phyloP scores from a whole-genome alignment of 2,797 vertebrate genomes.

The Halcyon badia region DNA sequence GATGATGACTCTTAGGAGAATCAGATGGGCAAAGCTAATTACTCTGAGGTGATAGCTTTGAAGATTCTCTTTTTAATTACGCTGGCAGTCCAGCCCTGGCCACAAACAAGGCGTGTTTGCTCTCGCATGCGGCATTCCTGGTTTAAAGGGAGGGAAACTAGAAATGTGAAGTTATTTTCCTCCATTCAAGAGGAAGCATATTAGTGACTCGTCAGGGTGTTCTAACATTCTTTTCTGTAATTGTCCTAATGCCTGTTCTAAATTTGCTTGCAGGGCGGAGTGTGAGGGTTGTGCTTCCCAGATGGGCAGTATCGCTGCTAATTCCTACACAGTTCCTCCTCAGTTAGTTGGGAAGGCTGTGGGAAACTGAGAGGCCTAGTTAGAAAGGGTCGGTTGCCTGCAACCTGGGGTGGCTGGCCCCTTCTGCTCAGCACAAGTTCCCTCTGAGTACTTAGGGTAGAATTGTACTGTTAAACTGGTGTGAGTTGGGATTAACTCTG shows the following conservation, averaged over 20 bases:
- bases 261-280: not conserved
- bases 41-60: not conserved
- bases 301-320: not conserved
- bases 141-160: not conserved
- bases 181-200: not conserved
- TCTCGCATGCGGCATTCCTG: not conserved
- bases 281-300: not conserved
- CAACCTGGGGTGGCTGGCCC: rapidly evolving
- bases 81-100: not conserved
- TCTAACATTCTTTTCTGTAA: not conserved
- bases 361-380: not conserved
- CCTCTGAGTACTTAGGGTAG: too few relatives aligned
- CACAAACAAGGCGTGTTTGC: not conserved
- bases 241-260: not conserved
- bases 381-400: not conserved
- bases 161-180: not conserved
- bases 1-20: not conserved
- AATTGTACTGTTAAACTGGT: not conserved
- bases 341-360: not conserved
- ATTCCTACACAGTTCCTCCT: not conserved
- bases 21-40: not conserved
- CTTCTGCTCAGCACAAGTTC: not conserved
- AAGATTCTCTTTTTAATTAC: not conserved
- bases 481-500: not conserved
- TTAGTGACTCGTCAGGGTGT: not conserved